phyloP scores from a whole-genome alignment of 2,113 vertebrate species.

The Phalacrocorax aristotelis region DNA sequence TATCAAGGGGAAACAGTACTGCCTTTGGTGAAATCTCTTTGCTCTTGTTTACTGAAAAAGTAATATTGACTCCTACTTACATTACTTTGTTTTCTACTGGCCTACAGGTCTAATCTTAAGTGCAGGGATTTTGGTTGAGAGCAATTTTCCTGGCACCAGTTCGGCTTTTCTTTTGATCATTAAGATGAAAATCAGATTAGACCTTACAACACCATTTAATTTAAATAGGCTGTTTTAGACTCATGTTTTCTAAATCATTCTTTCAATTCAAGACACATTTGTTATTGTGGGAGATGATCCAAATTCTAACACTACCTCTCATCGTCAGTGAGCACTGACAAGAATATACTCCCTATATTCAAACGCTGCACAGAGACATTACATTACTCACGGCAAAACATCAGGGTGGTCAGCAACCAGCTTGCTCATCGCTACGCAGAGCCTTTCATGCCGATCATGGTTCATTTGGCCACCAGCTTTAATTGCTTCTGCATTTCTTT shows the following conservation, averaged over 20 bases:
- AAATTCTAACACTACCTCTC: background rate
- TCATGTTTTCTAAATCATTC: background rate
- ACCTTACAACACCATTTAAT: background rate
- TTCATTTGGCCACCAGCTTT: conserved; percentile 82
- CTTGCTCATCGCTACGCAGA: conserved; percentile 95
- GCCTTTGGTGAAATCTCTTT: background rate
- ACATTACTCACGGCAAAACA: conserved; percentile 85
- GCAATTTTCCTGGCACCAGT: background rate
- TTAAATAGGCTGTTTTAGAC: background rate
- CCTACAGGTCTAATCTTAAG: background rate
- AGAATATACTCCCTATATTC: rapidly evolving
- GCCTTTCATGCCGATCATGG: conserved; percentile 92
- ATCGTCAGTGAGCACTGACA: background rate
- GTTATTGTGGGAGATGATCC: background rate
- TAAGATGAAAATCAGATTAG: background rate
- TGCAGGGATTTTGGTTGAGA: background rate
- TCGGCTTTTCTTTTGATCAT: background rate
- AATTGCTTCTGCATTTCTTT: conserved; percentile 87
- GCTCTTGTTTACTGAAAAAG: background rate
- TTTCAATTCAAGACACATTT: background rate
- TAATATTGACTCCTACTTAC: background rate
- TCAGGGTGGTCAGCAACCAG: conserved; percentile 87
- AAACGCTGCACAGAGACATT: background rate
- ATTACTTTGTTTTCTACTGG: background rate
- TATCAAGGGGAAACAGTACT: background rate